phyloP scores from a whole-genome alignment of 1,140 invertebrate species.

The Mya arenaria region DNA sequence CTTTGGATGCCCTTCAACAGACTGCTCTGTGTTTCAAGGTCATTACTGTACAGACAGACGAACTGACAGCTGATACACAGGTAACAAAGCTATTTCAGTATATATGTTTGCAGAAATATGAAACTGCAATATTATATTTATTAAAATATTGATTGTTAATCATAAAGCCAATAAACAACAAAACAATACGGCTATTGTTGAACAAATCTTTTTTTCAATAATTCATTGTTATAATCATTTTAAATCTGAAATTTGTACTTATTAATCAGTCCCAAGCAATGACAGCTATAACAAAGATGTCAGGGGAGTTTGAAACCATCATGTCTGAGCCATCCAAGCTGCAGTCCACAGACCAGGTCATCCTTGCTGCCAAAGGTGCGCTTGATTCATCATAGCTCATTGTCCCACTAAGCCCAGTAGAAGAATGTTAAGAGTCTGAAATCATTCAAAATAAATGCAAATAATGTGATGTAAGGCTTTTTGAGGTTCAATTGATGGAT shows the following conservation, averaged over 20 bases:
- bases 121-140: not conserved
- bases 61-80: constrained; percentile 67
- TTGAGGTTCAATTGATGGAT: no score
- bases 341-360: constrained; percentile 59
- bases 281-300: constrained; percentile 62
- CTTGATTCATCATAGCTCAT: not conserved
- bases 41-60: constrained; percentile 63
- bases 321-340: constrained; percentile 56
- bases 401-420: no score
- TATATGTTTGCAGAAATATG: not conserved
- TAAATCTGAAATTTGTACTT: not conserved
- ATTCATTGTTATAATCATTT: no score
- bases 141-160: no score
- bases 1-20: constrained; percentile 70
- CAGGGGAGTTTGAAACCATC: constrained; percentile 53
- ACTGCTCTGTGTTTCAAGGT: constrained; percentile 68
- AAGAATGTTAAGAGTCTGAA: no score
- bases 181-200: no score
- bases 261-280: constrained; percentile 59
- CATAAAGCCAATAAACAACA: no score
- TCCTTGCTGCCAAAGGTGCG: constrained; percentile 66
- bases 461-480: no score
- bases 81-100: constrained; percentile 48
- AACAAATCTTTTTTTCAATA: no score
- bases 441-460: no score